Conservation (phyloP, 2,888 invertebrate genomes). For the Gerris lacustris region DNA sequence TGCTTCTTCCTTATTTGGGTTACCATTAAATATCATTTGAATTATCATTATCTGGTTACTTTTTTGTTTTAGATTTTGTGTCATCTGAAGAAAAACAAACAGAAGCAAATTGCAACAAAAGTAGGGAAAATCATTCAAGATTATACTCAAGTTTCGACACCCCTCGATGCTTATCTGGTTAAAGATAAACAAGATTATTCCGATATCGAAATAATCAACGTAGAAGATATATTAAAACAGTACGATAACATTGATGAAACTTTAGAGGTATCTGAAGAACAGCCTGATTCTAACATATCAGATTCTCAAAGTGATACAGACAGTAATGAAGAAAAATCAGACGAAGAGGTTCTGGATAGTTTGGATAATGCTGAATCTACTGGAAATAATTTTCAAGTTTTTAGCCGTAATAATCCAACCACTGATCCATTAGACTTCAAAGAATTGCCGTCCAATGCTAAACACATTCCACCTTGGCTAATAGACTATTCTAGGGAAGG, state of each 20-base stretch:
- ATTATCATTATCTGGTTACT: too few species aligned
- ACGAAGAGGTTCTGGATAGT: conserved; percentile 20
- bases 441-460: too few species aligned
- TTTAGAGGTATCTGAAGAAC: neutral
- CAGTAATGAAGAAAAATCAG: conserved; percentile 31
- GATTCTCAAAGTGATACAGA: conserved; percentile 25
- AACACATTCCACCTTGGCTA: conserved; percentile 50
- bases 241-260: conserved; percentile 7
- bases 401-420: conserved; percentile 2
- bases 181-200: conserved; percentile 22
- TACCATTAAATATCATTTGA: too few species aligned
- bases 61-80: conserved; percentile 42
- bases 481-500: conserved; percentile 48
- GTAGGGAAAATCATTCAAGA: conserved; percentile 52
- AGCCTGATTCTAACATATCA: conserved; percentile 16
- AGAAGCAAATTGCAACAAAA: conserved; percentile 43
- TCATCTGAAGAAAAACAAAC: conserved; percentile 45
- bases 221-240: conserved; percentile 11
- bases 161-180: conserved; percentile 21
- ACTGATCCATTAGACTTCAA: neutral
- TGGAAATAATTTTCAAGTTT: conserved; percentile 7
- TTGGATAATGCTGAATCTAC: conserved; percentile 4
- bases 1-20: too few species aligned
- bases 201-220: conserved; percentile 25
- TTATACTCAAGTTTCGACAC: conserved; percentile 40